Evolutionary conservation across 2,113 vertebrate genomes (phyloP), one percentile per base, ranked within the genome.

Genomic region (human): DNA sequence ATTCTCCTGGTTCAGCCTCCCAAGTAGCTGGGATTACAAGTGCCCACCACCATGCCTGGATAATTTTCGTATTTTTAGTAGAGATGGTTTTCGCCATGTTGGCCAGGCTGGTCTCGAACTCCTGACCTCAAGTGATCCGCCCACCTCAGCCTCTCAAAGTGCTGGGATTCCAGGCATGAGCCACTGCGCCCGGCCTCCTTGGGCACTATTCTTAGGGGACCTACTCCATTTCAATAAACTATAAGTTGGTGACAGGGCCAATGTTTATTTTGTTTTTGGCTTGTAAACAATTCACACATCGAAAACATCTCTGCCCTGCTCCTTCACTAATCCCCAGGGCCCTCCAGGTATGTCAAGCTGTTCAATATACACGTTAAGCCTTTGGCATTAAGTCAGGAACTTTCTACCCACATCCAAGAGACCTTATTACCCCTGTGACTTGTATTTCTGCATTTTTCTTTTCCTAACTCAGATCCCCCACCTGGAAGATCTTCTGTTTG

Each of bases 401-500:
- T 75, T 12, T 82, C 87, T 78, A 82, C 85, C 94, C 80, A 97
- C 68, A 82, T 97, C 93, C 89, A 97, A 91, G 86, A 95, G 97
- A 76, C 76, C 57, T 93, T 48, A 40, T 89, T 59, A 73, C 93
- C 97, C 96, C 18, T 25, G 93, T 50, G 96, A 73, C 96, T 98
- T 97, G 80, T 96, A 81, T 94, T 98, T 96, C 20, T 22, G 83
- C 88, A 89, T 88, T 92, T 96, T 96, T 96, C 95, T 98, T 97
- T 94, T 90, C 97, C 93, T 86, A 97, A 97, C 93, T 97, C 68
- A 48, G 72, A 95, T 97, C 95, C 94, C 97, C 98, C 97, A 98
- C 97, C 97, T 98, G 98, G 98, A 98, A 98, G 98, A 98, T 57
- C 93, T 97, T 97, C 93, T 98, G 97, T 96, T 97, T 98, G 96